Conservation (phyloP, 2,113 vertebrate genomes). For the Perccottus glenii region DNA sequence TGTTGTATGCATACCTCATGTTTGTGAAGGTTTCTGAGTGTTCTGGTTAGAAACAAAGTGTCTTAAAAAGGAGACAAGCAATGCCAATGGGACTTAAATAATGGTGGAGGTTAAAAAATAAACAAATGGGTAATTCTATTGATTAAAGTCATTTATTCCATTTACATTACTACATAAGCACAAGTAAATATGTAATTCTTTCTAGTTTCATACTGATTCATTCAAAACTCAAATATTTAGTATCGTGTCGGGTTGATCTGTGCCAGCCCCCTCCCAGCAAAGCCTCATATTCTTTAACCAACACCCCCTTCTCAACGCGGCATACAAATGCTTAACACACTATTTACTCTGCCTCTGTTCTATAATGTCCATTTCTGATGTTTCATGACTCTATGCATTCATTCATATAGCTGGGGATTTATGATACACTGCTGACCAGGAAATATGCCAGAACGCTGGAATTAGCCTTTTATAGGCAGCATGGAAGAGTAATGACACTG, state of each 20-base stretch:
- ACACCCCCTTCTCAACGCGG: constrained; percentile 7
- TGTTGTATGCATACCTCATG: no score
- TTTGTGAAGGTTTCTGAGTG: no score
- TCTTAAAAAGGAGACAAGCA: no score
- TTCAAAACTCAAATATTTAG: no score
- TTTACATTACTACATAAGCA: no score
- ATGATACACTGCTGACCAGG: constrained; percentile 26
- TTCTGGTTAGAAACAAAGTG: no score
- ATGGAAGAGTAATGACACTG: constrained; percentile 15
- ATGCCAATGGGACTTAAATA: no score
- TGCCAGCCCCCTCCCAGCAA: not conserved
- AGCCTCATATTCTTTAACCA: constrained; percentile 10
- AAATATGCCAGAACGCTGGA: constrained; percentile 28
- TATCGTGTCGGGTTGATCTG: constrained; percentile 40
- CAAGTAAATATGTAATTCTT: no score
- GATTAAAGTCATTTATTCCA: no score
- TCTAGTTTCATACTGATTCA: no score
- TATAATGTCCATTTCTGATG: constrained; percentile 49
- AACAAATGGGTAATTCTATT: no score
- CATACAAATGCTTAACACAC: constrained; percentile 50
- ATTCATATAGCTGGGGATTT: constrained; percentile 35
- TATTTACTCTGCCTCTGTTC: constrained; percentile 33
- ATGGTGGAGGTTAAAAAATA: no score
- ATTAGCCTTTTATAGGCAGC: constrained; percentile 21
- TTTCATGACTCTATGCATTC: constrained; percentile 25